phyloP scores from a whole-genome alignment of 1,140 invertebrate species.

The Bombus sylvicola region DNA sequence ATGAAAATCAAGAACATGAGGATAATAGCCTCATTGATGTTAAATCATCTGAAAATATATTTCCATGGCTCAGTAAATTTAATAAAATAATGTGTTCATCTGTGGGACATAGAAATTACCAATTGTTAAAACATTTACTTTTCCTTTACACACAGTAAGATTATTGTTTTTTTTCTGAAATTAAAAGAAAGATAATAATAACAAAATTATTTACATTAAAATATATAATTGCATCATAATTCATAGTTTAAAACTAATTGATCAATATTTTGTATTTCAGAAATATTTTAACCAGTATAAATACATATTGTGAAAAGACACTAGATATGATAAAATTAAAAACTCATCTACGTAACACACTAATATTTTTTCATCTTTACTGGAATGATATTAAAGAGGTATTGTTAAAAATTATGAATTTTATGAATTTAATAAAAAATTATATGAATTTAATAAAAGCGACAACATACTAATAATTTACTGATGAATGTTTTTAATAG shows the following conservation, averaged over 20 bases:
- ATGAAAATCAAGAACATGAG: constrained; percentile 9
- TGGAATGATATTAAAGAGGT: constrained; percentile 76
- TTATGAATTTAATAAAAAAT: neutral
- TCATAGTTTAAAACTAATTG: constrained; percentile 7
- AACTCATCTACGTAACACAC: constrained; percentile 70
- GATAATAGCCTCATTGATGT: constrained; percentile 8
- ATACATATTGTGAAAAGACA: constrained; percentile 47
- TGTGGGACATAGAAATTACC: constrained; percentile 64
- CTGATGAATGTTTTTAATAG: constrained; percentile 62
- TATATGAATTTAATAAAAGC: neutral
- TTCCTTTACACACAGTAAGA: constrained; percentile 70
- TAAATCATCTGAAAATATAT: constrained; percentile 48
- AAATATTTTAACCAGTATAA: constrained; percentile 65
- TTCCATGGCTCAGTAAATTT: constrained; percentile 72
- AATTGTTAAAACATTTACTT: constrained; percentile 66
- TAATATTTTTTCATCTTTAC: constrained; percentile 77
- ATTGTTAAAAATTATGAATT: constrained; percentile 18
- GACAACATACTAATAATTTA: constrained; percentile 21
- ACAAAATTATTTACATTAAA: neutral
- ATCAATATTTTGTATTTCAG: constrained; percentile 64
- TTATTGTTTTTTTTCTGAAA: constrained; percentile 8
- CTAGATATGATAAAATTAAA: constrained; percentile 60
- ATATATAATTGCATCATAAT: neutral
- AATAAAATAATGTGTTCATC: constrained; percentile 62
- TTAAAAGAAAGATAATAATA: neutral